These are phyloP conservation scores for Chaetodon trifasciatus DNA, from an alignment of 2,797 vertebrate species.

Conservation along the genomic window DNA sequence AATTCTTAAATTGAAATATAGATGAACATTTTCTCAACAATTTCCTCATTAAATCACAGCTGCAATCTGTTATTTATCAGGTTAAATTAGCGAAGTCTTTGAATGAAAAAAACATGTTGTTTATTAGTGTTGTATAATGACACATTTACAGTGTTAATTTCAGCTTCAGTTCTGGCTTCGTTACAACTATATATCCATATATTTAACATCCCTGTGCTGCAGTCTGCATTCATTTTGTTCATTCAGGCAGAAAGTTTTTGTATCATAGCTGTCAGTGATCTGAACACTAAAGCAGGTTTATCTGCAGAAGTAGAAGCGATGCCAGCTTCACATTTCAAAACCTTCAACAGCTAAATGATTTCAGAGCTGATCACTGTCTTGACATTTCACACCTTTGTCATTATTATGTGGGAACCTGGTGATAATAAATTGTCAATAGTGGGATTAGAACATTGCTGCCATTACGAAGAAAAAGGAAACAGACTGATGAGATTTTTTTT, in stretches of 20 bases:
- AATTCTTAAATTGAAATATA: neutral
- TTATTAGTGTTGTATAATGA: too few species aligned
- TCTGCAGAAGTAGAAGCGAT: neutral
- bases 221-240: neutral
- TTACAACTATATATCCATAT: neutral
- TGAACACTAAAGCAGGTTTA: neutral
- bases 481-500: neutral
- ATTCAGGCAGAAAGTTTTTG: neutral
- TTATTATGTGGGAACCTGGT: neutral
- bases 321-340: neutral
- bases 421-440: neutral
- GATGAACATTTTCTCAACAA: neutral
- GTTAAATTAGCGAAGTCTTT: neutral
- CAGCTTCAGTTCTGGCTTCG: neutral
- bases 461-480: neutral
- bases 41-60: neutral
- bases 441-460: neutral
- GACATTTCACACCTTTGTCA: neutral
- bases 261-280: neutral
- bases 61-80: neutral
- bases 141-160: neutral
- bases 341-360: neutral
- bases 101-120: neutral
- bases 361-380: neutral
- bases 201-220: neutral